Base-by-base conservation (phyloP, 2,113 vertebrate species). In the Oxyura jamaicensis region DNA sequence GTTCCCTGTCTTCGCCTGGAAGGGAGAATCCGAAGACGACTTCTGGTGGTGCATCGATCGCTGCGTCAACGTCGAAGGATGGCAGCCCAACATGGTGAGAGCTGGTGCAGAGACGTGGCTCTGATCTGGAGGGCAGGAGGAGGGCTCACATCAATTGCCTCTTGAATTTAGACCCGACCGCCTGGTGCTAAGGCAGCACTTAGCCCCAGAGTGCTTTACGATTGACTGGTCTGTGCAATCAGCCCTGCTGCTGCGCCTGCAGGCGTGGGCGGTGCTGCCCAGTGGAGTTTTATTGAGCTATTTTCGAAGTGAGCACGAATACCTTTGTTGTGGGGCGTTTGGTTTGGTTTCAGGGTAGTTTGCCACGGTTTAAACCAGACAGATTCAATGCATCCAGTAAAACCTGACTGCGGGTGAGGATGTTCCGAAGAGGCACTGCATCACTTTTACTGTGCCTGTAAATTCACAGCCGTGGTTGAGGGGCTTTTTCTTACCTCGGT, bases 31-130 rank as follows among this genome's bases (percentile, higher is more conserved):
- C 1, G 99, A 99, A 96, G 99, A 99, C 21, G 99, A 99, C 95
- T 99, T 99, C 97, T 99, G 99, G 99, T 99, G 99, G 99, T 99
- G 99, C 96, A 99, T 99, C 59, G 99, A 99, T 67, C 99, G 99
- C 97, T 99, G 99, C 52, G 99, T 99, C 96, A 99, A 99, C 48
- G 98, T 99, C 12, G 99, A 99, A 58, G 99, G 99, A 23, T 99
- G 99, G 99, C 99, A 99, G 90, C 99, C 99, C 73, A 99, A 99
- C 97, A 99, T 99, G 99, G 99, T 99, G 97, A 91, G 92, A 62
- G 0, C 23, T 22, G 1, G 1, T 5, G 25, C 13, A 5, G 3
- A 44, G 2, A n/a, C n/a, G 11, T 2, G 31, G 17, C 23, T 66
- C 52, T 44, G 31, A 1, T 5, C 65, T n/a, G 8, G 6, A 31